A percentile compares a stretch with the other conserved stretches of the same genome.
These are phyloP conservation scores for Anas bahamensis DNA, from an alignment of 2,797 vertebrate species.

Conservation along the genomic window DNA sequence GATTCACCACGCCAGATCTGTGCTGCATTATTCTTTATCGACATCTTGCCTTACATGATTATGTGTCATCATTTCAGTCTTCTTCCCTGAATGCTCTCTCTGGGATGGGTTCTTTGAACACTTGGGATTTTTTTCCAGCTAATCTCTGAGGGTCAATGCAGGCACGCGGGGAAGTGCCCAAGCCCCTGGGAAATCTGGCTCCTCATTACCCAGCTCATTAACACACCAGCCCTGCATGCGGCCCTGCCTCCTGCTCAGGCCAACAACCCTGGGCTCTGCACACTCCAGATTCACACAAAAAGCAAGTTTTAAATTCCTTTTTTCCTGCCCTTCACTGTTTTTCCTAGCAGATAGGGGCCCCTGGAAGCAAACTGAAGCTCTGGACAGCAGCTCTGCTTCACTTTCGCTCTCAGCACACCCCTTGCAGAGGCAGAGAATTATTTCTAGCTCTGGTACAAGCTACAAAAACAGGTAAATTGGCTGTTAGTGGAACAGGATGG, in stretches of 20 bases:
- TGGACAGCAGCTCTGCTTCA: not conserved
- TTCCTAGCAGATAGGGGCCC: not conserved
- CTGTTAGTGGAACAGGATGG: not conserved
- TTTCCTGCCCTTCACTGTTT: not conserved
- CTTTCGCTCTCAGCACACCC: not conserved
- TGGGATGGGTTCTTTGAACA: not conserved
- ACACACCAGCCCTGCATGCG: not conserved
- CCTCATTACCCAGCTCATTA: not conserved
- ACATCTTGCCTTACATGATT: not conserved
- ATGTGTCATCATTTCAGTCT: not conserved
- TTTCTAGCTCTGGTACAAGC: not conserved
- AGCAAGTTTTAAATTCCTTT: not conserved
- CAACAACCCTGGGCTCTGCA: rapidly evolving
- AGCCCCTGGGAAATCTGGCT: not conserved
- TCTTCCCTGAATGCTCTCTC: not conserved
- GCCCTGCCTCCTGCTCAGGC: not conserved
- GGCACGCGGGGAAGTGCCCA: not conserved
- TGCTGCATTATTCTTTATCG: not conserved
- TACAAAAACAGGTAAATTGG: not conserved
- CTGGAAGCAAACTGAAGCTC: not conserved
- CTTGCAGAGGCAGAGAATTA: not conserved
- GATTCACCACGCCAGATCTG: not conserved
- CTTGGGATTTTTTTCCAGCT: not conserved
- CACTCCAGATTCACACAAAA: too few relatives aligned
- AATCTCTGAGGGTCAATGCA: not conserved